Base-by-base conservation (phyloP, 2,113 vertebrate genomes). In the Gila orcuttii region DNA sequence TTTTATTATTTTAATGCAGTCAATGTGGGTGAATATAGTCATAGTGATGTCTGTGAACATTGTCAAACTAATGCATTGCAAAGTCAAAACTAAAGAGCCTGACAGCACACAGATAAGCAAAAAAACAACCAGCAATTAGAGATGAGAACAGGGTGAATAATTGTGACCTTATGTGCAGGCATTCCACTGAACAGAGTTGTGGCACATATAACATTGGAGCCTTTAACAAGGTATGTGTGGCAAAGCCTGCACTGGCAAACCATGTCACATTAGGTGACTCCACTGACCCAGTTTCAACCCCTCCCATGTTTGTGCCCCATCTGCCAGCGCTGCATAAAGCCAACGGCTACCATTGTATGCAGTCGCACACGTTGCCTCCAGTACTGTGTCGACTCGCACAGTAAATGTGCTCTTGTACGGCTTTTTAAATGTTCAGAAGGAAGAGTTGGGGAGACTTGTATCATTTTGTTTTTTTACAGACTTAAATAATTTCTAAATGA, bases 311-410 rank as follows among this genome's bases (percentile, higher is more conserved):
- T 45, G 57, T 82, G 88, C 89, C 88, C 93, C 95, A 95, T 95
- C 94, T 96, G 94, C 93, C 91, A 89, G 89, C 19, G 52, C 82
- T 90, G 92, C 86, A 92, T 93, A 95, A 92, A 95, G 95, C 95
- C 93, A 93, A 68, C 90, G 89, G 93, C 93, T 94, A 90, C 91
- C 89, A 92, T 82, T 89, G 89, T 79, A 86, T 85, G n/a, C 55
- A 85, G 69, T 75, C 9, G 77, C 28, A 23, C 62, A 62, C 15
- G 11, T 12, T 23, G 64, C 19, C 45, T 79, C 17, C 10, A 52
- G 3, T 36, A 23, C 17, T 19, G 9, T 42, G 21, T 1, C 2
- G 9, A 17, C 13, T 31, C 15, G 0, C 52, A 23, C 15, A 21
- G 21, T 81, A 66, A 31, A 11, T 47, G 36, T 12, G 8, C 17